Evolutionary conservation across 64 coral and sea anemone species (phyloP).

Genomic region (Dendrophyllia cribrosa): DNA sequence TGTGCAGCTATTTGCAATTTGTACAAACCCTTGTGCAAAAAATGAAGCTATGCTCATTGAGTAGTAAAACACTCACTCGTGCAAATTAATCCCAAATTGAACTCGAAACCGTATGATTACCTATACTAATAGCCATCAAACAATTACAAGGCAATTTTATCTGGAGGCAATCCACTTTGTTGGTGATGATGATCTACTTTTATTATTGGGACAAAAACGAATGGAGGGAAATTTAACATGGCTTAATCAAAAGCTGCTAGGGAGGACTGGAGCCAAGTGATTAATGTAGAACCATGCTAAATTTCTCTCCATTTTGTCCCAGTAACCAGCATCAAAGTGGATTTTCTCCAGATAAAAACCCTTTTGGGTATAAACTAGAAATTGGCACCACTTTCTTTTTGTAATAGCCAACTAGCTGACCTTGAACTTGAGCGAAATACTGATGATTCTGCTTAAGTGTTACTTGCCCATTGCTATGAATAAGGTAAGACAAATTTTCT

Average conservation of each 20-base stretch:
- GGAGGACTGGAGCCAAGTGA: slow-evolving; percentile 18
- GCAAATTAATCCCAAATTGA: too few relatives aligned
- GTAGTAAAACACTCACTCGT: not conserved
- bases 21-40: slow-evolving; percentile 43
- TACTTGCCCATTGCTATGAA: not conserved
- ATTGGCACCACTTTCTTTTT: slow-evolving; percentile 61
- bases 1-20: slow-evolving; percentile 55
- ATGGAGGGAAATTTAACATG: not conserved
- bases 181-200: not conserved
- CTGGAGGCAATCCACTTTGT: too few relatives aligned
- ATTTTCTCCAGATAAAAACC: slow-evolving; percentile 64
- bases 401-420: slow-evolving; percentile 54
- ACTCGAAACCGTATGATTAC: too few relatives aligned
- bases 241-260: not conserved
- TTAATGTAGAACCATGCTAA: slow-evolving; percentile 62
- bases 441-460: slow-evolving; percentile 48
- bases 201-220: not conserved
- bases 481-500: slow-evolving; percentile 43
- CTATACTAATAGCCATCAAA: too few relatives aligned
- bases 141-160: too few relatives aligned
- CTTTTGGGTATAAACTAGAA: slow-evolving; percentile 68
- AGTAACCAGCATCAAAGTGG: slow-evolving; percentile 49
- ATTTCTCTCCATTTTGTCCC: slow-evolving; percentile 49
- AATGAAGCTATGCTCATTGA: not conserved
- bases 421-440: slow-evolving; percentile 70